Percentiles rank a stretch among this genome's conserved stretches.
Conservation (phyloP, 2,113 vertebrate genomes). For the Ranitomeya variabilis region DNA sequence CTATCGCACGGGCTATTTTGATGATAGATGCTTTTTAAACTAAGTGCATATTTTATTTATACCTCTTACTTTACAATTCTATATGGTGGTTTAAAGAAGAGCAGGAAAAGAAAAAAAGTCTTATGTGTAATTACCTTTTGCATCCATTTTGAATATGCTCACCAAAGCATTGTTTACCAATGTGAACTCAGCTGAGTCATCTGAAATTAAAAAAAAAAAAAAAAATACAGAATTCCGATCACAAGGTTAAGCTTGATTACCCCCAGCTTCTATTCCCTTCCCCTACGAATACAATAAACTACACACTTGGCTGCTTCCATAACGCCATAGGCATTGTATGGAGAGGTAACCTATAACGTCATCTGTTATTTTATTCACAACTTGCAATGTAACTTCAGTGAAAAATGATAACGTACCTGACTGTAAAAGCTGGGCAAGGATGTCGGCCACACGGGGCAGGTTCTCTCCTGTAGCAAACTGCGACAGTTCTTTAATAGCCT, state of each 20-base stretch:
- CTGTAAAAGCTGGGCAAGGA: constrained; percentile 93
- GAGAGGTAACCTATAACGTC: no score
- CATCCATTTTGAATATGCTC: constrained; percentile 97
- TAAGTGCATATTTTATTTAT: no score
- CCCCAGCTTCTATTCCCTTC: background rate
- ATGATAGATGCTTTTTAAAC: no score
- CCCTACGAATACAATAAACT: no score
- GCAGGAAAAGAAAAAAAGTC: background rate
- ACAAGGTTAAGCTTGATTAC: background rate
- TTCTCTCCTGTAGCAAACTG: constrained; percentile 96
- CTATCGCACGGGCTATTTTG: no score
- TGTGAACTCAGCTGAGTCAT: constrained; percentile 97
- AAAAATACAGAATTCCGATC: background rate
- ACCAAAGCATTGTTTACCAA: constrained; percentile 91
- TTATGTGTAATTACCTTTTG: constrained; percentile 80
- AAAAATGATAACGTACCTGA: constrained; percentile 76
- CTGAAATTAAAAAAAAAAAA: constrained; percentile 65
- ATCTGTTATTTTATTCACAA: no score
- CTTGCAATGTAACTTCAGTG: no score
- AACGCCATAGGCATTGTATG: no score
- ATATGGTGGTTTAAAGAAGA: no score
- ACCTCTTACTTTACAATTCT: no score
- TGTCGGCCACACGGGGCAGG: constrained; percentile 92
- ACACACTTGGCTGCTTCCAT: no score
- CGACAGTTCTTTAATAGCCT: constrained; percentile 96